phyloP scores from a whole-genome alignment of 2,113 vertebrate genomes.

The Chionomys nivalis region DNA sequence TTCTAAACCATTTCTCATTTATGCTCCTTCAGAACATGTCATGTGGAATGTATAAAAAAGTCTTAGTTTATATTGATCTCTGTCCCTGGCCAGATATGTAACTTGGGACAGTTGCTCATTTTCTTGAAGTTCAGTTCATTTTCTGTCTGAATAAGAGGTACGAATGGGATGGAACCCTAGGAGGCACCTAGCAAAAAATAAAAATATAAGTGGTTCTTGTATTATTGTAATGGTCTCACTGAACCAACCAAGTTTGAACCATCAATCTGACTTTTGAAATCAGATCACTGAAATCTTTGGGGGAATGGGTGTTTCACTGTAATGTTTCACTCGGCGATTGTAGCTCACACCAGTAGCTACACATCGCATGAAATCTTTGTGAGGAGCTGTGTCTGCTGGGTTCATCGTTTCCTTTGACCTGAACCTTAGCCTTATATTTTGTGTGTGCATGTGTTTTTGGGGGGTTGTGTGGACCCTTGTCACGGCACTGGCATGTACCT shows the following conservation, averaged over 20 bases:
- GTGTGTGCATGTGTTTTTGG: background rate
- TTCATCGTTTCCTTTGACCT: background rate
- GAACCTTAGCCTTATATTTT: background rate
- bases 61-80: slow-evolving; percentile 27
- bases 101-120: background rate
- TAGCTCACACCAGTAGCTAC: background rate
- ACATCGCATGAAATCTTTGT: background rate
- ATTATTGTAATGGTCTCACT: background rate
- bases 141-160: slow-evolving; percentile 1
- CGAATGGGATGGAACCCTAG: background rate
- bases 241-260: background rate
- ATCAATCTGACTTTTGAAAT: background rate
- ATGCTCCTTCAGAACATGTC: background rate
- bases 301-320: background rate
- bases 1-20: background rate
- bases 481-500: background rate
- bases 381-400: background rate
- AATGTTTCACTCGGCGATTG: background rate
- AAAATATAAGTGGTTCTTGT: background rate
- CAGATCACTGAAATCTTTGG: background rate
- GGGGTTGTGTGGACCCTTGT: background rate
- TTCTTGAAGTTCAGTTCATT: background rate
- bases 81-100: background rate
- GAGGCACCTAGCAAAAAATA: background rate
- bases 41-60: background rate